Percentiles rank a stretch among this genome's conserved stretches.
Evolutionary conservation across 2,797 vertebrate species (phyloP).

Genomic region (Eurystomus glaucurus): DNA sequence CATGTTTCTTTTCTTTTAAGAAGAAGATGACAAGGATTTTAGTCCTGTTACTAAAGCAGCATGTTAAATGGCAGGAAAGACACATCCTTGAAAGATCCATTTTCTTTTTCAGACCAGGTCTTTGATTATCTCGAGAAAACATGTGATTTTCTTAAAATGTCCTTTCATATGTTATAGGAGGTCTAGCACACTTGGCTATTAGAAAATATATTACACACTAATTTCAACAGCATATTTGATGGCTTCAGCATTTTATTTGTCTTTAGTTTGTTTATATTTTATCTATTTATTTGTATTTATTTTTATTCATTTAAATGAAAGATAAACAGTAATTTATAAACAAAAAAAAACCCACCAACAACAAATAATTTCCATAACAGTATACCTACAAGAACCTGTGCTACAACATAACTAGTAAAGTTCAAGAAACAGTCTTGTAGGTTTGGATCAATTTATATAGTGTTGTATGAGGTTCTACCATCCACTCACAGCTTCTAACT

Average conservation of each 20-base stretch:
- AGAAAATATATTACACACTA: not conserved
- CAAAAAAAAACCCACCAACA: not conserved
- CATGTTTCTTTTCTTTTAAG: constrained; percentile 52
- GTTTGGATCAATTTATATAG: not conserved
- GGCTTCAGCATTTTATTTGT: not conserved
- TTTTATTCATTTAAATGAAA: not conserved
- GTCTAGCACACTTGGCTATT: accelerated
- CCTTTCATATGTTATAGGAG: not conserved
- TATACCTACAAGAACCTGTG: not conserved
- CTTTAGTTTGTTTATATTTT: not conserved
- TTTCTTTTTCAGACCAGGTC: not conserved
- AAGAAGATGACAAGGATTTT: constrained; percentile 54
- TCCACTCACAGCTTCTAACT: not conserved
- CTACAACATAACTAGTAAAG: not conserved
- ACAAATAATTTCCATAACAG: not conserved
- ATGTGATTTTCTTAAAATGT: not conserved
- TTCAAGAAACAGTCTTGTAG: not conserved
- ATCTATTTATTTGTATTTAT: not conserved
- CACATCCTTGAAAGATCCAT: not conserved
- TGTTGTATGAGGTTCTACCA: not conserved
- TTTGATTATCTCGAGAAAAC: not conserved
- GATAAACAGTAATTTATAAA: not conserved
- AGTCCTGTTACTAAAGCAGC: not conserved
- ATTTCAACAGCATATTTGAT: not conserved
- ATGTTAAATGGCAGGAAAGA: not conserved